These are phyloP conservation scores for Teleogryllus occipitalis DNA, from an alignment of 1,140 invertebrate genomes.

Conservation along the genomic window DNA sequence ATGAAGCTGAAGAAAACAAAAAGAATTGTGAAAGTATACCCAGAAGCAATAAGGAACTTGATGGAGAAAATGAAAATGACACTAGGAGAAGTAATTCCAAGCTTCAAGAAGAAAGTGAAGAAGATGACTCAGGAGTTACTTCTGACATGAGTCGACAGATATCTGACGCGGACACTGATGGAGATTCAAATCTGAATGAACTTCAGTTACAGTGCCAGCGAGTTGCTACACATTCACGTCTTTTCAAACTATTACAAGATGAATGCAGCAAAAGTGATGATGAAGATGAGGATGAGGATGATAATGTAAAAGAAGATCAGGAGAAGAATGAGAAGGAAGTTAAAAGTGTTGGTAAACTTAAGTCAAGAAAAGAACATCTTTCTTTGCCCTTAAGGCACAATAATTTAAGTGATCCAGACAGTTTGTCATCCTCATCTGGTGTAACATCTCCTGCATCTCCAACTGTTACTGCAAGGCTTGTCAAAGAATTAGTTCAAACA, in stretches of 20 bases:
- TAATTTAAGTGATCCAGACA: slow-evolving; percentile 25
- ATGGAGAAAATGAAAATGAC: slow-evolving; percentile 18
- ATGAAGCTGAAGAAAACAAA: background rate
- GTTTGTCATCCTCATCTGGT: slow-evolving; percentile 37
- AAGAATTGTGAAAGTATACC: background rate
- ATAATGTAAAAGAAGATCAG: slow-evolving; percentile 28
- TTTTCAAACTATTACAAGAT: slow-evolving; percentile 56
- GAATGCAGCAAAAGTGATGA: slow-evolving; percentile 40
- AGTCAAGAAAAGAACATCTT: slow-evolving; percentile 29
- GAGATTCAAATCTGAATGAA: slow-evolving; percentile 45
- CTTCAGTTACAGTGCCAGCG: slow-evolving; percentile 53
- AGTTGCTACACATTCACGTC: slow-evolving; percentile 60
- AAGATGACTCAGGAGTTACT: slow-evolving; percentile 62
- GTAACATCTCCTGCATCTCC: slow-evolving; percentile 44
- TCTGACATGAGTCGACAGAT: slow-evolving; percentile 59
- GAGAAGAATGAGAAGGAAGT: slow-evolving; percentile 31
- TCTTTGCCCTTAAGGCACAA: slow-evolving; percentile 33
- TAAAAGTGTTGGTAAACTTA: slow-evolving; percentile 24
- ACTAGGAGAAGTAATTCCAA: slow-evolving; percentile 33
- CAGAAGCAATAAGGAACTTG: slow-evolving; percentile 10
- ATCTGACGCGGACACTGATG: slow-evolving; percentile 56
- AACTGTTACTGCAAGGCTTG: slow-evolving; percentile 43
- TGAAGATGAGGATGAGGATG: slow-evolving; percentile 30
- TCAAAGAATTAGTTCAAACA: slow-evolving; percentile 48
- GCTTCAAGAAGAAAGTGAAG: slow-evolving; percentile 45